Base-by-base conservation (phyloP, 2,888 invertebrate genomes). In the Andrena minutula region DNA sequence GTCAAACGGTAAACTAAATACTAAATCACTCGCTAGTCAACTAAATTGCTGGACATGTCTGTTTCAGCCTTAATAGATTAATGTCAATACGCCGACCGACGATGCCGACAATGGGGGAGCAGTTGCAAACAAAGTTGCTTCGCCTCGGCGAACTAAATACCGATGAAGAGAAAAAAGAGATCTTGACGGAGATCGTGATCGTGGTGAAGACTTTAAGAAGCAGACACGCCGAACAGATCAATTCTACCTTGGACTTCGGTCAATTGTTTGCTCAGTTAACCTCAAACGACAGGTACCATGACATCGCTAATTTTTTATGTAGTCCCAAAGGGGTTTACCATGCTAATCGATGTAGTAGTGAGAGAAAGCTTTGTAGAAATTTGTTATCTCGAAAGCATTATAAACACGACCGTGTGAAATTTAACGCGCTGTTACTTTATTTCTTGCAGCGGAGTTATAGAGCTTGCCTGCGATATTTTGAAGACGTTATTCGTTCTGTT, bases 281-380 rank as follows among this genome's bases (percentile, higher is more conserved):
- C 90, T 91, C 91, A 12, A 84, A 86, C 75, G 91, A 93, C 84
- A 91, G 89, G 93, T 92, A 87, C 16, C 85, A 88, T 91, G 89
- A 90, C 85, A 72, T 73, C 60, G 84, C 86, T 85, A 35, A 86
- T 89, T 89, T 86, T 23, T 16, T 64, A 32, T 7, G 3, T 5
- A 56, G 51, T 60, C 28, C 8, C 0, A 4, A 53, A 16, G 7
- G 20, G 32, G n/a, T 16, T 16, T n/a, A 49, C 6, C 7, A 7
- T 10, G 41, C 63, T 23, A 56, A 66, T 58, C 16, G 10, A n/a
- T 58, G 12, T 5, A 12, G 0, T 70, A 60, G 8, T 32, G 12
- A 20, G 35, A 72, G 51, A 72, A 16, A 12, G n/a, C 7, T n/a
- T 47, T 7, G 28, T 10, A 41, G 2, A 74, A 23, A 5, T 47